Evolutionary conservation across 2,113 vertebrate genomes (phyloP).

Genomic region (Carettochelys insculpta): DNA sequence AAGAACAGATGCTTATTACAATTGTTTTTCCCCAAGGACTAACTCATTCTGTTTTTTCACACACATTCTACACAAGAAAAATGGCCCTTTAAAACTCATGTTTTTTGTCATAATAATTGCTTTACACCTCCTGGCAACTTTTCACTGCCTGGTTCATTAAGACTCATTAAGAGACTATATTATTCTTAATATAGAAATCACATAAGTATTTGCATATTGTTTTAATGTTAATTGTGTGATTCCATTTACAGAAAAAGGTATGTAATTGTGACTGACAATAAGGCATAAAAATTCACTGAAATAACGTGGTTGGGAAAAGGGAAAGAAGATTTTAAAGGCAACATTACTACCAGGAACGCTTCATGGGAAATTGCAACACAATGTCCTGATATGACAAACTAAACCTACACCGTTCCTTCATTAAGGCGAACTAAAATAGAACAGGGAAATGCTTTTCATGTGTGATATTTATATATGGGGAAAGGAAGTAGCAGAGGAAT

Average conservation of each 20-base stretch:
- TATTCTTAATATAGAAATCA: slow-evolving; percentile 62
- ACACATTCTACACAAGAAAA: slow-evolving; percentile 55
- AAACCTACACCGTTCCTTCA: background rate
- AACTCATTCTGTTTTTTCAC: slow-evolving; percentile 65
- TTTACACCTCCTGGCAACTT: slow-evolving; percentile 75
- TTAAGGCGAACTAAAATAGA: slow-evolving; percentile 9
- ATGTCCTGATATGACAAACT: background rate
- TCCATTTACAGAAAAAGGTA: slow-evolving; percentile 39
- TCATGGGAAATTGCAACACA: background rate
- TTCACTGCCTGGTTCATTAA: slow-evolving; percentile 67
- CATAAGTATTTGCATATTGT: slow-evolving; percentile 47
- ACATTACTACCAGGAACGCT: background rate
- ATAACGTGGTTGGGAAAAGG: background rate
- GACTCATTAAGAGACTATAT: slow-evolving; percentile 64
- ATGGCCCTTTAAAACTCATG: slow-evolving; percentile 65
- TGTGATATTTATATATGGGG: background rate
- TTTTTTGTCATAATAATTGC: slow-evolving; percentile 75
- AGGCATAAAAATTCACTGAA: slow-evolving; percentile 34
- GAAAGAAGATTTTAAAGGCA: background rate
- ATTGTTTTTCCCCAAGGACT: slow-evolving; percentile 71
- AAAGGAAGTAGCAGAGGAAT: background rate
- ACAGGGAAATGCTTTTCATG: background rate
- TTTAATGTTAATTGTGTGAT: slow-evolving; percentile 29
- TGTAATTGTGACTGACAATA: slow-evolving; percentile 44
- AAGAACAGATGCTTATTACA: slow-evolving; percentile 70